Evolutionary conservation across 2,113 vertebrate genomes (phyloP).

Genomic region (Varanus salvator): DNA sequence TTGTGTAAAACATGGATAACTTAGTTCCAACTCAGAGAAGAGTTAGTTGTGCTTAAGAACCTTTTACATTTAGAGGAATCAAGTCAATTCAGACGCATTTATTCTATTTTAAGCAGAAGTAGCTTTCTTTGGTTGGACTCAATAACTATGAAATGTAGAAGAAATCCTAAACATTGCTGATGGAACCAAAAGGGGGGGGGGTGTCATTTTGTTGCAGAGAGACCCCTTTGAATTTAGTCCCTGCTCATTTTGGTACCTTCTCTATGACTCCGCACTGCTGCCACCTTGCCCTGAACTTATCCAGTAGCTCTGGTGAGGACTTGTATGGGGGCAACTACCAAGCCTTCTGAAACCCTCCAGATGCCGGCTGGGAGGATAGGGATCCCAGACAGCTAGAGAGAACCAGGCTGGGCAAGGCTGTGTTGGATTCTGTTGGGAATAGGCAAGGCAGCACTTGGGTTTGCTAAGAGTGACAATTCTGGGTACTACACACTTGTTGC

Average conservation of each 20-base stretch:
- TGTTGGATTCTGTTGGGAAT: not conserved
- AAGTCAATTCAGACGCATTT: not conserved
- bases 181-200: not conserved
- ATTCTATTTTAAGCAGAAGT: not conserved
- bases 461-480: not conserved
- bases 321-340: not conserved
- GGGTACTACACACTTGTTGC: not conserved
- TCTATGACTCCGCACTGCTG: no score
- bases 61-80: not conserved
- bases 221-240: not conserved
- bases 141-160: not conserved
- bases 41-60: not conserved
- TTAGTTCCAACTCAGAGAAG: not conserved
- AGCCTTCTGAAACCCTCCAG: no score
- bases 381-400: no score
- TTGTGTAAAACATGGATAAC: not conserved
- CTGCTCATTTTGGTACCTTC: not conserved
- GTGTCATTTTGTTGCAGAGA: no score
- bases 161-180: not conserved
- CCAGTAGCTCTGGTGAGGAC: not conserved
- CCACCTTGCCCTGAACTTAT: not conserved
- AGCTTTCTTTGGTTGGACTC: not conserved
- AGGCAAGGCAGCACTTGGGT: not conserved
- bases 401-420: not conserved
- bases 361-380: no score